Evolutionary conservation across 2,888 invertebrate species (phyloP).

Genomic region (Sesia apiformis): DNA sequence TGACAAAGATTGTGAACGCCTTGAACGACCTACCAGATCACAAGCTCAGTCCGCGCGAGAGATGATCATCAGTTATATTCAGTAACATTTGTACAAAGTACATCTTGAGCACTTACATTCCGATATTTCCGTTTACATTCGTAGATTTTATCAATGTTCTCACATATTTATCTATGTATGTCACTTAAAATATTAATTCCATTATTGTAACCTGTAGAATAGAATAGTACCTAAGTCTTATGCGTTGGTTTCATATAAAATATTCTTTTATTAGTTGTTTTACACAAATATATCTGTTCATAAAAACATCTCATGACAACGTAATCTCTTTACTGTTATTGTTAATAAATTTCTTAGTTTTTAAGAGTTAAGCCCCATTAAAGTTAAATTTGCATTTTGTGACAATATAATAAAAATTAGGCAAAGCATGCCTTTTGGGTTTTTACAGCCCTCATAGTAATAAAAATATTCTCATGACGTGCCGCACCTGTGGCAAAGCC

Average conservation of each 20-base stretch:
- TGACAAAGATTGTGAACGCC: too few relatives aligned
- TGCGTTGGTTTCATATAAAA: too few relatives aligned
- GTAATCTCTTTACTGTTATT: slow-evolving; percentile 38
- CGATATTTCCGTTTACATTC: neutral
- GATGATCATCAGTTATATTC: slow-evolving; percentile 1
- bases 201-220: too few relatives aligned
- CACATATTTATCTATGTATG: too few relatives aligned
- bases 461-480: slow-evolving; percentile 13
- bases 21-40: neutral
- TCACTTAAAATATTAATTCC: too few relatives aligned
- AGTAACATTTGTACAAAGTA: neutral
- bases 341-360: slow-evolving; percentile 52
- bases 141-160: too few relatives aligned
- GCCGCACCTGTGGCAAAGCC: slow-evolving; percentile 26
- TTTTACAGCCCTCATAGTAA: slow-evolving; percentile 49
- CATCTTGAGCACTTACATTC: neutral
- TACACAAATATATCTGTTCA: neutral
- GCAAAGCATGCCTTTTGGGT: slow-evolving; percentile 38
- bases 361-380: slow-evolving; percentile 56
- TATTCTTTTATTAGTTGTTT: too few relatives aligned
- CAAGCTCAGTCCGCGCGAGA: slow-evolving; percentile 10
- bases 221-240: too few relatives aligned
- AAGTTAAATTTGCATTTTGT: slow-evolving; percentile 50
- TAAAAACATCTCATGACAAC: neutral
- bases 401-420: slow-evolving; percentile 37